phyloP scores from a whole-genome alignment of 2,797 vertebrate species.

The Acrossocheilus fasciatus region DNA sequence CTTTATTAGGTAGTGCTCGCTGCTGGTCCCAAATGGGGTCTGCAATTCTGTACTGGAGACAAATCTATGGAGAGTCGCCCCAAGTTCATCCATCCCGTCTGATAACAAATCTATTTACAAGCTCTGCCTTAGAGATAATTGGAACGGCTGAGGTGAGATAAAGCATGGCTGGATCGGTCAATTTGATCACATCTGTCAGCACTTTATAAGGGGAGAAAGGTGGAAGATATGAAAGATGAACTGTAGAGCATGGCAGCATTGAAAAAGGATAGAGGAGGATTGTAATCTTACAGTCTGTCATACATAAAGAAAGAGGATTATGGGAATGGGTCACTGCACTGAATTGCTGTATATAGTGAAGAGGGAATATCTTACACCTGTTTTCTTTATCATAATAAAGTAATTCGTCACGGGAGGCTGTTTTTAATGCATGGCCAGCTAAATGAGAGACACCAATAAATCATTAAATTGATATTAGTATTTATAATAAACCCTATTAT shows the following conservation, averaged over 20 bases:
- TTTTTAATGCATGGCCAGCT: background rate
- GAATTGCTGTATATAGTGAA: background rate
- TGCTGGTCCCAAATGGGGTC: slow-evolving; percentile 29
- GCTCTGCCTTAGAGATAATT: slow-evolving; percentile 56
- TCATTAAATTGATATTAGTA: background rate
- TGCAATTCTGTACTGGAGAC: slow-evolving; percentile 39
- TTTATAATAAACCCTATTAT: background rate
- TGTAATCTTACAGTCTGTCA: background rate
- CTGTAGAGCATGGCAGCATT: background rate
- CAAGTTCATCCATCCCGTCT: slow-evolving; percentile 58
- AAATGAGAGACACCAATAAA: background rate
- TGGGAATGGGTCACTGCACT: background rate
- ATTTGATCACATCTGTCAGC: slow-evolving; percentile 35
- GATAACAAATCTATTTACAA: slow-evolving; percentile 58
- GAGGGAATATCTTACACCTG: background rate
- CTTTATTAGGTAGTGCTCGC: slow-evolving; percentile 69
- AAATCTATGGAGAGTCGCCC: slow-evolving; percentile 51
- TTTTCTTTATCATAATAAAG: background rate
- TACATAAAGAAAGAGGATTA: background rate
- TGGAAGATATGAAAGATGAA: slow-evolving; percentile 28
- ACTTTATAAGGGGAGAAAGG: background rate
- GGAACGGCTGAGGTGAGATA: slow-evolving; percentile 49
- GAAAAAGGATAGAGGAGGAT: background rate
- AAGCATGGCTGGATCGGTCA: slow-evolving; percentile 13
- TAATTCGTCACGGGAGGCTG: background rate